phyloP scores from a whole-genome alignment of 2,888 invertebrate species.

The Caenorhabditis zanzibari region DNA sequence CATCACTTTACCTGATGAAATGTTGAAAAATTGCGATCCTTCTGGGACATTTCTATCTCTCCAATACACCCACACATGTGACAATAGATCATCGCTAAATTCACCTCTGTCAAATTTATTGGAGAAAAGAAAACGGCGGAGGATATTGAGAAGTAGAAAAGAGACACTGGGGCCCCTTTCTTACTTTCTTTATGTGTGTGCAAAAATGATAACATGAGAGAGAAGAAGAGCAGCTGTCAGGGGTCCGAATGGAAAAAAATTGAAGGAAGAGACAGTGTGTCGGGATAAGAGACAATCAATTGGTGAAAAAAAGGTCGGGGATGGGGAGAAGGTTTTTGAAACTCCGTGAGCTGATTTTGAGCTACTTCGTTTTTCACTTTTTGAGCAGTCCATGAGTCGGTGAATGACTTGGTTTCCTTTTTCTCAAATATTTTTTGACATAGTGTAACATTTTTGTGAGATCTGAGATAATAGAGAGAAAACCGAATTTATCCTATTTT shows the following conservation, averaged over 20 bases:
- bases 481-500: too few species aligned
- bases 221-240: slow-evolving; percentile 26
- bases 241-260: slow-evolving; percentile 6
- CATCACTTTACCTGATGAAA: background rate
- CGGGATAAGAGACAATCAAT: background rate
- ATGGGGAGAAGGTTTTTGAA: slow-evolving; percentile 29
- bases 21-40: background rate
- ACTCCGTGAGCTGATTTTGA: slow-evolving; percentile 25
- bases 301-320: slow-evolving; percentile 47
- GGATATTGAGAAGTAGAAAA: slow-evolving; percentile 8
- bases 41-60: slow-evolving; percentile 7
- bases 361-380: slow-evolving; percentile 1
- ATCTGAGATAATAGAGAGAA: too few species aligned
- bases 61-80: slow-evolving; percentile 31
- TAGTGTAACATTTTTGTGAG: background rate
- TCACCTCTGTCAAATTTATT: slow-evolving; percentile 16
- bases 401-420: background rate
- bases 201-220: slow-evolving; percentile 38
- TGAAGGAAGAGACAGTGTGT: background rate
- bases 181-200: slow-evolving; percentile 1
- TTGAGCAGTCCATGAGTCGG: too few species aligned
- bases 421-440: background rate
- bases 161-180: background rate
- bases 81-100: slow-evolving; percentile 41
- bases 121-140: slow-evolving; percentile 26